phyloP scores from a whole-genome alignment of 2,888 invertebrate species.

The Habrosyne pyritoides region DNA sequence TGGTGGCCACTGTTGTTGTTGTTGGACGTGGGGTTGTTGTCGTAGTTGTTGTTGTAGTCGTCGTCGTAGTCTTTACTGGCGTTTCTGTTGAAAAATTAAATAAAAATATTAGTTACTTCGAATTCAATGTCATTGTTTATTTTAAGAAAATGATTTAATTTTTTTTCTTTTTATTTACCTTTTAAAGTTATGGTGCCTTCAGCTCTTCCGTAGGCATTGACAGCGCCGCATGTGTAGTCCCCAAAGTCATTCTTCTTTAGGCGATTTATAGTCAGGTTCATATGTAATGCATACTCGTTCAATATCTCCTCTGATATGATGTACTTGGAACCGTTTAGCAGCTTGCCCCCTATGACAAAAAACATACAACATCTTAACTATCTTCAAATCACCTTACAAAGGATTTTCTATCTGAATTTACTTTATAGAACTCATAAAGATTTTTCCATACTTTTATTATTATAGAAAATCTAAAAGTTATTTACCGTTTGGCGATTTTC shows the following conservation, averaged over 20 bases:
- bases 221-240: constrained; percentile 90
- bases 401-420: too few species aligned
- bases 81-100: constrained; percentile 66
- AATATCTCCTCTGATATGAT: constrained; percentile 88
- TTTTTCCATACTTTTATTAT: neutral
- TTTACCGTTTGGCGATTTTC: constrained; percentile 61
- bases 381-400: too few species aligned
- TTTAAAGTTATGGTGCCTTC: constrained; percentile 90
- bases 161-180: constrained; percentile 80
- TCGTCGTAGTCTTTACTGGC: constrained; percentile 73
- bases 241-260: constrained; percentile 90
- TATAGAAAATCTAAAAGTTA: constrained; percentile 5
- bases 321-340: constrained; percentile 90
- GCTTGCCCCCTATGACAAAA: constrained; percentile 85
- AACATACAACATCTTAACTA: too few species aligned
- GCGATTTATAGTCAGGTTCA: constrained; percentile 91
- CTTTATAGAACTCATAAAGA: too few species aligned
- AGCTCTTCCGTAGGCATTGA: constrained; percentile 91
- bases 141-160: neutral
- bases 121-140: neutral
- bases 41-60: constrained; percentile 72
- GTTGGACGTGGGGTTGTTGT: constrained; percentile 60
- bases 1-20: constrained; percentile 56
- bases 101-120: constrained; percentile 2
- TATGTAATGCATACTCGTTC: constrained; percentile 90